phyloP scores from a whole-genome alignment of 2,797 vertebrate species.

The Trichosurus vulpecula region DNA sequence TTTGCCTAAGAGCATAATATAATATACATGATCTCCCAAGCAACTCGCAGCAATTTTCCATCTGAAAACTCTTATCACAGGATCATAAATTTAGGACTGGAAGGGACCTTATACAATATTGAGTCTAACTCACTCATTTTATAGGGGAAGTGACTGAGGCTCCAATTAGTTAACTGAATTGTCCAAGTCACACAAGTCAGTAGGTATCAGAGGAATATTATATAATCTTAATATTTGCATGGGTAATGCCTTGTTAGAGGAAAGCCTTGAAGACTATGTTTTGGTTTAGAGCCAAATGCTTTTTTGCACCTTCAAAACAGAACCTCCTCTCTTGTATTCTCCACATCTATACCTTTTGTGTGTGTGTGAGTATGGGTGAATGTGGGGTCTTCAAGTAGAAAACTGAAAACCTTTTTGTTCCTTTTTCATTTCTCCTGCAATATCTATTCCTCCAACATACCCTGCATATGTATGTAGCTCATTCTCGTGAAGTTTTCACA shows the following conservation, averaged over 20 bases:
- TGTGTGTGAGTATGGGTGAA: neutral
- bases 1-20: slow-evolving; percentile 28
- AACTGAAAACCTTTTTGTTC: neutral
- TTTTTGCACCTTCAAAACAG: neutral
- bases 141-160: neutral
- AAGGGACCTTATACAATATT: neutral
- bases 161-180: neutral
- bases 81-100: neutral
- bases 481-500: too few relatives aligned
- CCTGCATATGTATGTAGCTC: too few relatives aligned
- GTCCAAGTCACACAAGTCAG: neutral
- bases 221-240: neutral
- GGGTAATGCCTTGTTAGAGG: neutral
- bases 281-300: neutral
- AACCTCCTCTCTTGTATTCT: neutral
- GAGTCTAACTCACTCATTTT: neutral
- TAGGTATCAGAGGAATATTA: neutral
- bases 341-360: neutral
- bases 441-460: too few relatives aligned
- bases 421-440: too few relatives aligned
- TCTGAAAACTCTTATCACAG: too few relatives aligned
- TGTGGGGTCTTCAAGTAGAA: too few relatives aligned
- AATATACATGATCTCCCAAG: slow-evolving; percentile 1
- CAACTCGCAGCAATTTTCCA: neutral
- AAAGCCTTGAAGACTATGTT: neutral